phyloP scores from a whole-genome alignment of 2,888 invertebrate genomes.

The Subacronicta megacephala region DNA sequence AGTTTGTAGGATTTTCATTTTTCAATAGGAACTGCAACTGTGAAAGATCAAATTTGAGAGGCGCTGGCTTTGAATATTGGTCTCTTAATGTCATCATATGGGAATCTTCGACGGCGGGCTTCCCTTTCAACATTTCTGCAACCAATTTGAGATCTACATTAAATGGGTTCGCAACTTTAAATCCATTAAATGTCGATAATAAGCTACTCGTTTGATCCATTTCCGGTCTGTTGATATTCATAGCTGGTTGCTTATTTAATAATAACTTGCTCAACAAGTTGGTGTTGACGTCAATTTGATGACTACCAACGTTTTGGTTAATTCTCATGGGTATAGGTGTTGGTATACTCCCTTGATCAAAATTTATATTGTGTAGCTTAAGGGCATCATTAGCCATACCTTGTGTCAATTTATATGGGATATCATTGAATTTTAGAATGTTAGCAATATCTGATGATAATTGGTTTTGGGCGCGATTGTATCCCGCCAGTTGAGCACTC shows the following conservation, averaged over 20 bases:
- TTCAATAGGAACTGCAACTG: constrained; percentile 80
- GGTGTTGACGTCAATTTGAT: constrained; percentile 80
- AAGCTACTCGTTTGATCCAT: constrained; percentile 71
- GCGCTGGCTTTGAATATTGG: constrained; percentile 71
- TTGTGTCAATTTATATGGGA: constrained; percentile 79
- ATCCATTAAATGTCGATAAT: constrained; percentile 84
- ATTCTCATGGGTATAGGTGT: constrained; percentile 76
- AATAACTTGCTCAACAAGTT: constrained; percentile 77
- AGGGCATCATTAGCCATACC: constrained; percentile 69
- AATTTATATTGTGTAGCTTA: constrained; percentile 73
- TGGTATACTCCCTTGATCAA: constrained; percentile 74
- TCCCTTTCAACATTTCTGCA: constrained; percentile 85
- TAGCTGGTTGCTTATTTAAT: constrained; percentile 70
- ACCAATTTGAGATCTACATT: constrained; percentile 86
- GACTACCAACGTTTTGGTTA: constrained; percentile 84
- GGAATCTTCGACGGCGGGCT: constrained; percentile 74
- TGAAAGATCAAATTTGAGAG: constrained; percentile 77
- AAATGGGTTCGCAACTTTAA: constrained; percentile 87
- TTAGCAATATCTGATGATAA: constrained; percentile 69
- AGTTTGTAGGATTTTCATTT: constrained; percentile 72
- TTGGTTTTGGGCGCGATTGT: constrained; percentile 69
- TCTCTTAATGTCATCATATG: constrained; percentile 75
- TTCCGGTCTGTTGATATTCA: constrained; percentile 74
- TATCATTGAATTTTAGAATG: constrained; percentile 80
- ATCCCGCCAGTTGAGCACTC: constrained; percentile 67